A percentile compares a stretch with the other conserved stretches of the same genome.
phyloP scores from a whole-genome alignment of 2,888 invertebrate species.

The Toxonevra muliebris region DNA sequence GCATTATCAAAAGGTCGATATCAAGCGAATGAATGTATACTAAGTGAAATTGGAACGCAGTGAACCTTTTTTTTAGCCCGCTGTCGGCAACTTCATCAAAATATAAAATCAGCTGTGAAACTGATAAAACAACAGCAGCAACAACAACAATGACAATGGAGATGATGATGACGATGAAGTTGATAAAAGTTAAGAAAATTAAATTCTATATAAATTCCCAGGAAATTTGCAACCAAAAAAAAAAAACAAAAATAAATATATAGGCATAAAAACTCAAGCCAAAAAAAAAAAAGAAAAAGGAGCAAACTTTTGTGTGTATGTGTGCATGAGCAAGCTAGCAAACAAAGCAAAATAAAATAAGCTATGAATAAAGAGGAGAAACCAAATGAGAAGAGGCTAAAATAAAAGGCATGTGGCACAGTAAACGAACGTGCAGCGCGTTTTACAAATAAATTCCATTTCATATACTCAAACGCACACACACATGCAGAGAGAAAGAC shows the following conservation, averaged over 20 bases:
- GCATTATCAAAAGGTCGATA: too few relatives aligned
- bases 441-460: conserved; percentile 23
- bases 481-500: not conserved
- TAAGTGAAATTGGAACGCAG: too few relatives aligned
- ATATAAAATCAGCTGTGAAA: conserved; percentile 54
- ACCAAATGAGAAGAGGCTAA: not conserved
- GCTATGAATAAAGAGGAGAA: not conserved
- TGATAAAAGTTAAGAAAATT: not conserved
- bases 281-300: conserved; percentile 1
- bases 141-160: not conserved
- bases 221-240: not conserved
- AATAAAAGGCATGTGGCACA: not conserved
- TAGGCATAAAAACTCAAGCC: not conserved
- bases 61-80: not conserved
- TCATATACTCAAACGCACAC: not conserved
- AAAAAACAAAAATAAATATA: conserved; percentile 6
- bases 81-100: conserved; percentile 51
- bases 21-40: too few relatives aligned
- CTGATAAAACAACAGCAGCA: conserved; percentile 41
- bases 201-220: not conserved
- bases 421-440: conserved; percentile 9
- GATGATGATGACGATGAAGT: too few relatives aligned
- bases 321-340: not conserved
- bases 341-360: not conserved
- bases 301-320: not conserved